These are phyloP conservation scores for Macroglossus sobrinus DNA, from an alignment of 2,113 vertebrate genomes.

Conservation along the genomic window DNA sequence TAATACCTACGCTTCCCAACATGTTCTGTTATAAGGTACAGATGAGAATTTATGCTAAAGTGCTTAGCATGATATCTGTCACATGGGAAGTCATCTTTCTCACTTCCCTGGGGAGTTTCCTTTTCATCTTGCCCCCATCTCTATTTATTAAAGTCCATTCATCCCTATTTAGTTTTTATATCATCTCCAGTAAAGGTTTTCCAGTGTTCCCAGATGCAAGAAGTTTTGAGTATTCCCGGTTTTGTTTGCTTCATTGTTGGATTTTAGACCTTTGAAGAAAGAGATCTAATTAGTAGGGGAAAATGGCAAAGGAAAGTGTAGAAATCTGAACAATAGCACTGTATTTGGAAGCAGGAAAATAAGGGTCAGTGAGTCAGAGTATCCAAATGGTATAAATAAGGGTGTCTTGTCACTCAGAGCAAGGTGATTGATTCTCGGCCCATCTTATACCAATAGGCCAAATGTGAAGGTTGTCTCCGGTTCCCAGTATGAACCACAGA, in stretches of 20 bases:
- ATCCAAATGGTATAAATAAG: neutral
- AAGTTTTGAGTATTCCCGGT: neutral
- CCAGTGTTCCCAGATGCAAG: neutral
- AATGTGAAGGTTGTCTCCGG: neutral
- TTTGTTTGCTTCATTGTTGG: neutral
- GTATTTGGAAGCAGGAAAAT: slow-evolving; percentile 19
- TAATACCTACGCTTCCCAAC: neutral
- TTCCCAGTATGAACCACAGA: neutral
- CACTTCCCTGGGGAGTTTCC: neutral
- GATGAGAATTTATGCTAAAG: neutral
- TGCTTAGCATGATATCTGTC: neutral
- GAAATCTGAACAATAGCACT: neutral
- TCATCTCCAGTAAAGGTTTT: neutral
- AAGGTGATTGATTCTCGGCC: neutral
- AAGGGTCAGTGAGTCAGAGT: neutral
- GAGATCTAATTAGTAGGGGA: neutral
- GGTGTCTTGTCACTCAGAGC: neutral
- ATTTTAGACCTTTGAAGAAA: slow-evolving; percentile 37
- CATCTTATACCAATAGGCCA: neutral
- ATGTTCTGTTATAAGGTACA: neutral
- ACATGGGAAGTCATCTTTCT: neutral
- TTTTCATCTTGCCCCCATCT: neutral
- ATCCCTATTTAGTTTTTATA: neutral
- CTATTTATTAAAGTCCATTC: neutral
- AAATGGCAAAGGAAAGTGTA: neutral